Base-by-base conservation (phyloP, 2,113 vertebrate species). In the Pluvialis apricaria region DNA sequence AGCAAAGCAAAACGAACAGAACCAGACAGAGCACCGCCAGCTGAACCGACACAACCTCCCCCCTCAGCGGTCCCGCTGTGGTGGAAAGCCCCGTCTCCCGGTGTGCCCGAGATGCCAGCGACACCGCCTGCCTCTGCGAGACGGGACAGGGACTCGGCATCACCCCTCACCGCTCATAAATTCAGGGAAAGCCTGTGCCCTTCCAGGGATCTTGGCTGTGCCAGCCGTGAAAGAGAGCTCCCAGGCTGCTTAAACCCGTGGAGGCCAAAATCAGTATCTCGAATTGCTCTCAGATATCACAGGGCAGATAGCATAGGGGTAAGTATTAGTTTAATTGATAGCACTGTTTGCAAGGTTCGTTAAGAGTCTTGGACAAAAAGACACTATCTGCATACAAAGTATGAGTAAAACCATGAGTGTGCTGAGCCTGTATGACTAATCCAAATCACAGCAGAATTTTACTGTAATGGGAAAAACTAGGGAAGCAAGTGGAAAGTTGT, bases 391-490 rank as follows among this genome's bases (percentile, higher is more conserved):
- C 76, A 86, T 10, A 70, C 82, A 47, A 90, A 88, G 72, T n/a
- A 92, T 96, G 96, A 96, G 85, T 92, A 86, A 95, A 94, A 58
- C 79, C 94, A 65, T 6, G 26, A 83, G 82, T 42, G 76, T 13
- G 2, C 88, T 73, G 82, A 95, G 92, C 79, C 85, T 1, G 0
- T 55, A 60, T 96, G 96, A 96, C 92, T 97, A 96, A 97, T 97
- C 85, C 93, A 66, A 95, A 81, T 83, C 92, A 90, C 69, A 32
- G 88, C 88, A 96, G 92, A 93, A 88, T 55, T 86, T 78, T 86
- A 90, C 88, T 93, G 96, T 95, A 96, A 97, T 94, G 94, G 96
- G 95, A 97, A 96, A 95, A 96, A 94, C 76, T n/a, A 88, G 85
- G 65, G 82, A 88, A 96, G 95, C 95, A 93, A 96, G 92, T 93